Evolutionary conservation across 2,888 invertebrate species (phyloP), one percentile per base, ranked within the genome.

Genomic region (Caenorhabditis plicata): DNA sequence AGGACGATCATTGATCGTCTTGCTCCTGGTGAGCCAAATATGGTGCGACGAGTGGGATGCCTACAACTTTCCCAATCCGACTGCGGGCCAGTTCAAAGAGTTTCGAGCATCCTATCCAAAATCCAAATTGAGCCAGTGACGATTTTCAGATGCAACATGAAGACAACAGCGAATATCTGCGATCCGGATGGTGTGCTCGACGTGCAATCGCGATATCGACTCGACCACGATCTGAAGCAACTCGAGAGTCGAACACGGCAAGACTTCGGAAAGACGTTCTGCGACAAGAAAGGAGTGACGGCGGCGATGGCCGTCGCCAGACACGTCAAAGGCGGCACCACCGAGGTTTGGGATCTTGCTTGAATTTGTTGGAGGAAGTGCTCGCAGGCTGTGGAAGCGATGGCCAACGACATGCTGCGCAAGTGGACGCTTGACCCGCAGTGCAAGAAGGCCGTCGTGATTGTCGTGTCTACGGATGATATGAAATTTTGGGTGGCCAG

Each of bases 401-500:
- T 78, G 73, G 76, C 78, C 3, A 78, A 76, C 36, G 71, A 73
- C 27, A 68, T 78, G 68, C 63, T 70, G 4, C 43, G 52, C 7
- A 57, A 49, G 20, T 78, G 78, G 78, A 71, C 64, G 4, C 61
- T 78, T 22, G 78, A 78, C 50, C 43, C 63, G 8, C 78, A 78
- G 42, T 78, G 78, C 51, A 58, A 71, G 53, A 78, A 78, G 52
- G 62, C 71, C 1, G 51, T 75, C 9, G 65, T 68, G 20, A 63
- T 68, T 17, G 64, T 68, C 3, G 64, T 68, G 1, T 68, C 77
- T 4, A 66, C 68, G 1, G 78, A 78, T 33, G 78, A 78, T 27
- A 60, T 57, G 36, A 73, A 73, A 48, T 78, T 78, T 56, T 78
- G 78, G 78, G 74, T 75, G 13, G 73, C 76, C 11, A 51, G 78